A percentile compares a stretch with the other conserved stretches of the same genome.
phyloP scores from a whole-genome alignment of 2,113 vertebrate species.

The Xerus inauris region DNA sequence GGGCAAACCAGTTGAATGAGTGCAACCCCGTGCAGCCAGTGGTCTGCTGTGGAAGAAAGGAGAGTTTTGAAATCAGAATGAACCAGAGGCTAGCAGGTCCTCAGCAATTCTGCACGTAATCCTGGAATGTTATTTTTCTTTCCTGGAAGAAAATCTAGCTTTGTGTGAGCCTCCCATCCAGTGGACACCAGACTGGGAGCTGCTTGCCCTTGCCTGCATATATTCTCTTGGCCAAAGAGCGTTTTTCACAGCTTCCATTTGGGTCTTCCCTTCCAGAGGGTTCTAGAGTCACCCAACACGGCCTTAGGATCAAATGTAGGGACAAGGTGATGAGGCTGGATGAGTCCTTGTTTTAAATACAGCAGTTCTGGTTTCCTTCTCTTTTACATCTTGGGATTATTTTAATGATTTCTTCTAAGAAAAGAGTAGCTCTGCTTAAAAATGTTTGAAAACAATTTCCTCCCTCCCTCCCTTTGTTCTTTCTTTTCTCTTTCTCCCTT shows the following conservation, averaged over 20 bases:
- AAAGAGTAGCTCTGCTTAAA: conserved; percentile 26
- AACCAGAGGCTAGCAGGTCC: background rate
- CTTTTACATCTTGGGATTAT: background rate
- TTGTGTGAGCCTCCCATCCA: background rate
- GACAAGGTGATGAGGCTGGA: background rate
- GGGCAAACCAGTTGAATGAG: conserved; percentile 78
- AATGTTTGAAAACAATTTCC: background rate
- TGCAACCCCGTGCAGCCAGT: conserved; percentile 6
- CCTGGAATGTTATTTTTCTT: background rate
- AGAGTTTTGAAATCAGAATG: conserved; percentile 60
- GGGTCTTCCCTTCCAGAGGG: background rate
- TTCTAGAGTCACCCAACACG: background rate
- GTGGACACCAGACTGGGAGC: background rate
- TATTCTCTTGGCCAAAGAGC: background rate
- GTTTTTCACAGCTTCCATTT: background rate
- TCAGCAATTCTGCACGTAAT: background rate
- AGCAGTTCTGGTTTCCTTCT: background rate
- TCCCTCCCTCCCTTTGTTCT: background rate
- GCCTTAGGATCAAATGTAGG: background rate
- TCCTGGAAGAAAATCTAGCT: background rate
- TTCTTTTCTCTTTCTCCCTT: too few relatives aligned
- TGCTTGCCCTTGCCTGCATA: background rate
- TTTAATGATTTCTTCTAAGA: conserved; percentile 27
- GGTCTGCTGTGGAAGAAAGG: conserved; percentile 33
- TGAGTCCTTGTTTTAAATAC: background rate